Base-by-base conservation (phyloP, 2,888 invertebrate genomes). In the Stegophylla sp. region DNA sequence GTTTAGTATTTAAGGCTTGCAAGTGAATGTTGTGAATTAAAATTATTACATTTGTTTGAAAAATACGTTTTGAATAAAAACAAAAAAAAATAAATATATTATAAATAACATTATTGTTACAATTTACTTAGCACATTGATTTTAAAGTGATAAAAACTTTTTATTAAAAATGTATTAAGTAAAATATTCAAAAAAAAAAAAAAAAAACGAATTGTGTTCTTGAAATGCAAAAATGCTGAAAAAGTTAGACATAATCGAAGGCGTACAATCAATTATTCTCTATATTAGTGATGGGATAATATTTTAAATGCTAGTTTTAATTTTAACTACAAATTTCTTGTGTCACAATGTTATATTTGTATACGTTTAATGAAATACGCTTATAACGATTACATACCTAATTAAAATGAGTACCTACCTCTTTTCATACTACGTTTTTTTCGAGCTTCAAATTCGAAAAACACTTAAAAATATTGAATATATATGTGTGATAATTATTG, bases 141-240 rank as follows among this genome's bases (percentile, higher is more conserved):
- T 15, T 13, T 20, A 34, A 71, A 41, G n/a, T 9, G 53, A 53
- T 20, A 15, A 53, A 71, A 71, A 53, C 53, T 53, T 63, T 71
- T 53, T 34, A 23, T 71, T 71, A 34, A 20, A 7, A 34, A 53
- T 3, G 34, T 3, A 15, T 20, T 7, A 7, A 0, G 10, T 3
- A 1, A 9, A 20, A 53, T 53, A 13, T 53, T 34, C 53, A n/a
- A 13, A 71, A 15, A 20, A 53, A 34, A 34, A n/a, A n/a, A n/a
- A n/a, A n/a, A n/a, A n/a, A n/a, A 28, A 51, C 20, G 13, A 51
- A 20, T n/a, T 45, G 9, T 34, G 20, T 34, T 2, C 9, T 71
- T 53, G 3, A 3, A 34, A 5, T 3, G n/a, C n/a, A n/a, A 41
- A 71, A 53, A 53, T n/a, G 51, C 9, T 9, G 15, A n/a, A 34